Evolutionary conservation across 1,140 invertebrate species (phyloP), one percentile per base, ranked within the genome.

Genomic region (Macrotrachela quadricornifera): DNA sequence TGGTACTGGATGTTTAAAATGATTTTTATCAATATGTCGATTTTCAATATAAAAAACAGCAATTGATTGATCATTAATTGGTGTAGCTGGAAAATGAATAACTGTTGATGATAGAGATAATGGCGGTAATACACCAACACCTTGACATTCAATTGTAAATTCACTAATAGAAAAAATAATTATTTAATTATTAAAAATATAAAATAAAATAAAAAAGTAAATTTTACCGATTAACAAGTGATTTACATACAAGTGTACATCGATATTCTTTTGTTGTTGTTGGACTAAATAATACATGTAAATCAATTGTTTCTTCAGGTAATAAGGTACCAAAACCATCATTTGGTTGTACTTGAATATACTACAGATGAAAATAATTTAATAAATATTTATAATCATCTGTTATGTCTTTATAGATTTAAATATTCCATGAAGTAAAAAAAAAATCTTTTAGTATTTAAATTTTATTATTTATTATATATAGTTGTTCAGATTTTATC

Each of bases 241-340:
- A 63, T 59, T 66, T 64, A 56, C 67, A 70, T 38, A 58, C 55
- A 14, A 71, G 56, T 36, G 64, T 59, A 62, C 69, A 68, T 48
- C 63, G 64, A 56, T 65, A 71, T 21, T 68, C 62, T 50, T 57
- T 60, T 6, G 69, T 63, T 57, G 64, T 64, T 48, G 60, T 59
- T 36, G 68, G 65, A 56, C 62, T 65, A 55, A 71, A 70, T n/a
- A 70, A 62, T 18, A 70, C 61, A 49, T 70, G 63, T 6, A 71
- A 57, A 12, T 63, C 58, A 41, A 70, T 60, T 6, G 64, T 69
- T 54, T 71, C 66, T 37, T 64, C 50, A 12, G 69, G 69, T 21
- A 71, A 50, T 42, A 71, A 50, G 16, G 64, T 69, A 15, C 68
- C 69, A 64, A 69, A 71, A 1, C 69, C 69, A 62, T 70, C 67